Conservation (phyloP, 2,888 invertebrate species). For the Bellardia bayeri region DNA sequence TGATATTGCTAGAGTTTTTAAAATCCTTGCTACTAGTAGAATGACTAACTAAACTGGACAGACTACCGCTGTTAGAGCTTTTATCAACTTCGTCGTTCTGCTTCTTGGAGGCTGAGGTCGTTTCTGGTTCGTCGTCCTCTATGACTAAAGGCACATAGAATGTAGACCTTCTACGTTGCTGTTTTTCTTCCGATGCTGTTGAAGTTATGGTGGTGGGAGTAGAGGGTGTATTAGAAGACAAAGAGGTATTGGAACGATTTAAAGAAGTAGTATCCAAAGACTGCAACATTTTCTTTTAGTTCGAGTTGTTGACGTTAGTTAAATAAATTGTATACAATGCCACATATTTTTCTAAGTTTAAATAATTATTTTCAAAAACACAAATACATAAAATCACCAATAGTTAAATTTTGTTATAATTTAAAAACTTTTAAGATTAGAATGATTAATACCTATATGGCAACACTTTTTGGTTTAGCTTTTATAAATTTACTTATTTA, state of each 20-base stretch:
- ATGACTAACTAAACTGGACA: constrained; percentile 75
- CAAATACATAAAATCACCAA: background rate
- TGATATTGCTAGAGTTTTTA: constrained; percentile 75
- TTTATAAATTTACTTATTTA: constrained; percentile 28
- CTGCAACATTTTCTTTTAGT: constrained; percentile 78
- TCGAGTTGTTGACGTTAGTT: constrained; percentile 9
- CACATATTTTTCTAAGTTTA: constrained; percentile 50
- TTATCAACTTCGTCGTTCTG: constrained; percentile 57
- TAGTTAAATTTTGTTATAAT: background rate
- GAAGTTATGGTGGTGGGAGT: constrained; percentile 71
- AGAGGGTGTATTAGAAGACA: constrained; percentile 67
- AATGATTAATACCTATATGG: no score
- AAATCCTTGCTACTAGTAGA: constrained; percentile 71
- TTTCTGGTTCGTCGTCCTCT: constrained; percentile 78
- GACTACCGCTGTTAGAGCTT: constrained; percentile 52
- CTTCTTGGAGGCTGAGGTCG: background rate
- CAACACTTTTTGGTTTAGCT: constrained; percentile 3
- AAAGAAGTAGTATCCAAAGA: constrained; percentile 75
- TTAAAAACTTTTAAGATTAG: no score
- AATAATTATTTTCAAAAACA: constrained; percentile 6
- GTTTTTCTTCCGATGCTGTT: constrained; percentile 84
- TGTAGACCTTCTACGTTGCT: constrained; percentile 88
- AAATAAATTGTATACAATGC: constrained; percentile 14
- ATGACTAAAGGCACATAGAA: constrained; percentile 89
- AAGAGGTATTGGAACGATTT: constrained; percentile 71